Evolutionary conservation across 2,113 vertebrate genomes (phyloP).

Genomic region (Gobiocypris rarus): DNA sequence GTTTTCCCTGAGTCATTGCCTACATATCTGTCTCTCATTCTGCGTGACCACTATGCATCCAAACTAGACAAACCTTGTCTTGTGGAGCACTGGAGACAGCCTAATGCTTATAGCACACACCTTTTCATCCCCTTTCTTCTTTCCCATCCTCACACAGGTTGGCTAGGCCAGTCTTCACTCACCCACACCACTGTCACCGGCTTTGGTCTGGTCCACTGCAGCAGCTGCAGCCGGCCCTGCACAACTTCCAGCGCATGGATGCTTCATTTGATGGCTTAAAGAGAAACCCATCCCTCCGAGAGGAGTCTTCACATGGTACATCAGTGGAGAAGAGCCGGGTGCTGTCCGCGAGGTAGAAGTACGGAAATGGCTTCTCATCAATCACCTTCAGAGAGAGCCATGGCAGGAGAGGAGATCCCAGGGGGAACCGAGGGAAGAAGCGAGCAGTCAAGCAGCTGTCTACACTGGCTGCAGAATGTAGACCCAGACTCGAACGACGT

Average conservation of each 20-base stretch:
- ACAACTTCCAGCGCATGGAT: constrained; percentile 35
- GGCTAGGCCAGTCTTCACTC: constrained; percentile 42
- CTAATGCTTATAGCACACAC: constrained; percentile 62
- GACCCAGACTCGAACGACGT: constrained; percentile 45
- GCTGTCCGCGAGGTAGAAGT: constrained; percentile 60
- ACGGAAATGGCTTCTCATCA: constrained; percentile 75
- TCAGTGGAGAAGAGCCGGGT: constrained; percentile 57
- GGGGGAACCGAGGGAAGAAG: constrained; percentile 43
- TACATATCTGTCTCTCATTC: constrained; percentile 46
- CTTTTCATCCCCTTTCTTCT: constrained; percentile 18
- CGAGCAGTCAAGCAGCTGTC: constrained; percentile 55
- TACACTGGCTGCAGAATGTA: constrained; percentile 51
- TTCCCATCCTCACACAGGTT: constrained; percentile 48
- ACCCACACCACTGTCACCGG: constrained; percentile 40
- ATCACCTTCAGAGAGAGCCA: constrained; percentile 63
- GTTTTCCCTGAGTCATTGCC: constrained; percentile 18
- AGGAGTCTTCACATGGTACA: constrained; percentile 61
- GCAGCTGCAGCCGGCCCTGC: constrained; percentile 7
- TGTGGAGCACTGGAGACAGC: constrained; percentile 37
- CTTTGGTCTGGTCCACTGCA: constrained; percentile 50
- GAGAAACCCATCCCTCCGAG: constrained; percentile 59
- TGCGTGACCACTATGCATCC: constrained; percentile 39
- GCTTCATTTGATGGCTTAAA: constrained; percentile 59
- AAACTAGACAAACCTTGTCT: neutral
- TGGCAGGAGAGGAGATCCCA: constrained; percentile 46